phyloP scores from a whole-genome alignment of 2,113 vertebrate genomes.

The Ochotona curzoniae region DNA sequence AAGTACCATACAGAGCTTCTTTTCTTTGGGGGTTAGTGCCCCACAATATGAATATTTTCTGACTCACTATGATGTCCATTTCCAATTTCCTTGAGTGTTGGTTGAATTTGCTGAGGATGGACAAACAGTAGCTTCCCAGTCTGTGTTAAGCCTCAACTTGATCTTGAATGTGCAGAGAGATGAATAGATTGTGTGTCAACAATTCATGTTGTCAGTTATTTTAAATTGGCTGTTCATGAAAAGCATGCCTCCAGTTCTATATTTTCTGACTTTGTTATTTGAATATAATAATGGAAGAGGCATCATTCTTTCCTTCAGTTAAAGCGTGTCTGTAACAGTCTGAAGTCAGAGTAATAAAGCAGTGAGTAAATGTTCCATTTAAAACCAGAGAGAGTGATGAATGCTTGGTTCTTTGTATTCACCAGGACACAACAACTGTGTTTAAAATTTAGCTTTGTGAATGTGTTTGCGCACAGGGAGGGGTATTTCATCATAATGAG shows the following conservation, averaged over 20 bases:
- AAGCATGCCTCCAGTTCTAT: not conserved
- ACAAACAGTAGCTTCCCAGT: conserved; percentile 34
- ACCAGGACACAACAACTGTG: conserved; percentile 8
- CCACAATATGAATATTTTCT: conserved; percentile 43
- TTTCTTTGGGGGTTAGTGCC: conserved; percentile 35
- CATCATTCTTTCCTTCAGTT: not conserved
- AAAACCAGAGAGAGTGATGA: not conserved
- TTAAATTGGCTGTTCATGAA: conserved; percentile 26
- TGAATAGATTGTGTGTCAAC: conserved; percentile 35
- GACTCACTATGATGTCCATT: conserved; percentile 46
- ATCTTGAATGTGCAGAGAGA: conserved; percentile 39
- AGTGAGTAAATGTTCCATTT: not conserved
- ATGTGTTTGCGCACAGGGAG: not conserved
- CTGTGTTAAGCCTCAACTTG: conserved; percentile 22
- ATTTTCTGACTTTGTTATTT: conserved; percentile 8
- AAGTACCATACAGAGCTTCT: conserved; percentile 55
- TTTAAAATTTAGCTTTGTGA: not conserved
- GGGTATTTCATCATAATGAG: not conserved
- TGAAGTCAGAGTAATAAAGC: conserved; percentile 9
- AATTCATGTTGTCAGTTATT: conserved; percentile 37
- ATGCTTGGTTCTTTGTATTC: not conserved
- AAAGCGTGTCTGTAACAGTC: not conserved
- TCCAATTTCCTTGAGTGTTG: conserved; percentile 49
- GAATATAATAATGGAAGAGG: not conserved
- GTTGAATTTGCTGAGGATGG: conserved; percentile 62